Conservation (phyloP, 1,140 invertebrate genomes). For the Orchesella cincta region DNA sequence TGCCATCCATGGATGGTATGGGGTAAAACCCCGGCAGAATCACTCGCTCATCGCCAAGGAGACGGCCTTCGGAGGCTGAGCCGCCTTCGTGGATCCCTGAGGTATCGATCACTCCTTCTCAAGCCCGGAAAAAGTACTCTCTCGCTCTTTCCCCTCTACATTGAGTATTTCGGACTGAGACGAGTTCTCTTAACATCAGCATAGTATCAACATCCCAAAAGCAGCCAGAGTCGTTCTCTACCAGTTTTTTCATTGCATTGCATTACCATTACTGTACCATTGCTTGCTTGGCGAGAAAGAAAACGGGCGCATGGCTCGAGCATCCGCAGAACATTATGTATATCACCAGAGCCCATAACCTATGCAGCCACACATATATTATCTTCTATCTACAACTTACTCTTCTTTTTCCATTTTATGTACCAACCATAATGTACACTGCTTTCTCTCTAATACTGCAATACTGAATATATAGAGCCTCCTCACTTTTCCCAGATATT, state of each 20-base stretch:
- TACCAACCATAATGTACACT: not conserved
- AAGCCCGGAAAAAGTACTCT: slow-evolving; percentile 35
- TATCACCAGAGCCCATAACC: slow-evolving; percentile 7
- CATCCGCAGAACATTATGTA: slow-evolving; percentile 15
- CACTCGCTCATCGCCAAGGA: slow-evolving; percentile 44
- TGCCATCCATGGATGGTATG: slow-evolving; percentile 14
- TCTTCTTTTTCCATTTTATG: not conserved
- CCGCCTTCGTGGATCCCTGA: slow-evolving; percentile 49
- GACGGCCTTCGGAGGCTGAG: slow-evolving; percentile 52
- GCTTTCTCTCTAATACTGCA: too few relatives aligned
- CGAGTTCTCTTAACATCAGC: too few relatives aligned
- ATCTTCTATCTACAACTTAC: not conserved
- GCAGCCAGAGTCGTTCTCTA: not conserved
- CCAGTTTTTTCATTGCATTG: not conserved
- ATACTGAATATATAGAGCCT: too few relatives aligned
- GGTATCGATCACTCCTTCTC: slow-evolving; percentile 49
- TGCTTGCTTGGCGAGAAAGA: not conserved
- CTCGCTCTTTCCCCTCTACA: slow-evolving; percentile 39
- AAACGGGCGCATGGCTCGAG: slow-evolving; percentile 4
- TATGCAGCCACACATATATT: slow-evolving; percentile 22
- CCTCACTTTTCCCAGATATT: too few relatives aligned
- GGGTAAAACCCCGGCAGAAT: not conserved
- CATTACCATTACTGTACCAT: not conserved
- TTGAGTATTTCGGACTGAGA: too few relatives aligned
- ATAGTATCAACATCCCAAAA: too few relatives aligned